These are phyloP conservation scores for Anarsia innoxiella DNA, from an alignment of 2,888 invertebrate species.

Conservation along the genomic window DNA sequence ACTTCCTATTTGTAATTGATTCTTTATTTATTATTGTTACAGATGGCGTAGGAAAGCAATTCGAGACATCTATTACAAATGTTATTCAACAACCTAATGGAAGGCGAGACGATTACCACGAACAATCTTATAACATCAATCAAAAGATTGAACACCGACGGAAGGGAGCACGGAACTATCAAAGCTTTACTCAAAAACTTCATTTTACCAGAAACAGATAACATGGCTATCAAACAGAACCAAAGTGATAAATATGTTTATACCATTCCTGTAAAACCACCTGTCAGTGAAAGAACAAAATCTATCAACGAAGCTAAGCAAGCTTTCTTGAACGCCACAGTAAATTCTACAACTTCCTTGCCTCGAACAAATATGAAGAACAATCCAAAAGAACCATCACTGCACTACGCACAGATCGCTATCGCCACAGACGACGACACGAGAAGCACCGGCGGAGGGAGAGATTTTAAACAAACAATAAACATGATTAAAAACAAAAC, in stretches of 20 bases:
- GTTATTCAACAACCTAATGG: conserved; percentile 58
- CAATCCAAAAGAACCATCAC: conserved; percentile 35
- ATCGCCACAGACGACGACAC: conserved; percentile 59
- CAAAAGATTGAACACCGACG: conserved; percentile 47
- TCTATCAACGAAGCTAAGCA: conserved; percentile 56
- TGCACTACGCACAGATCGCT: conserved; percentile 63
- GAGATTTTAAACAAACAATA: conserved; percentile 23
- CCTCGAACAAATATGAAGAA: conserved; percentile 20
- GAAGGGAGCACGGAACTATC: conserved; percentile 52
- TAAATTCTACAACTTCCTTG: conserved; percentile 25
- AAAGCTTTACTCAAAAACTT: conserved; percentile 59
- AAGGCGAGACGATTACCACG: conserved; percentile 52
- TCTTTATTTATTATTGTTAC: conserved; percentile 37
- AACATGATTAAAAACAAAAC: conserved; percentile 30
- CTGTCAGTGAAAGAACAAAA: conserved; percentile 44
- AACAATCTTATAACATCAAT: conserved; percentile 55
- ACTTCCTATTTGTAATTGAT: conserved; percentile 14
- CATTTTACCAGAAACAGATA: conserved; percentile 50
- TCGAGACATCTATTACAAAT: conserved; percentile 50
- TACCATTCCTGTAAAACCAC: conserved; percentile 50
- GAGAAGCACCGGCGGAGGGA: conserved; percentile 66
- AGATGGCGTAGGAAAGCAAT: conserved; percentile 64
- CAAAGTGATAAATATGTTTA: conserved; percentile 54
- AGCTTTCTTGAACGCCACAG: conserved; percentile 56
- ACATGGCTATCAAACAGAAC: conserved; percentile 64